phyloP scores from a whole-genome alignment of 2,888 invertebrate genomes.

The Chesias legatella region DNA sequence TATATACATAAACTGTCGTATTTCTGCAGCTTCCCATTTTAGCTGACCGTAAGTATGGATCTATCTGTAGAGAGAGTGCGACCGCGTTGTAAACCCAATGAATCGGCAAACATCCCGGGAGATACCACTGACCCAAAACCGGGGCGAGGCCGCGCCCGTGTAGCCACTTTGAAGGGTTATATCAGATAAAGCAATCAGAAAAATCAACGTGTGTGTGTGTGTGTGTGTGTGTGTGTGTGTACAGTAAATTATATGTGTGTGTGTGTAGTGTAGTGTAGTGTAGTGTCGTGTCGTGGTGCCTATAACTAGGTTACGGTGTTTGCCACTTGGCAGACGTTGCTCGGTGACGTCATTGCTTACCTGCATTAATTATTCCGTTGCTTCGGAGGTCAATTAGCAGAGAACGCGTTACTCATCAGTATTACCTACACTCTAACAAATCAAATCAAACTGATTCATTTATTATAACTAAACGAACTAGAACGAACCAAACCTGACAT shows the following conservation, averaged over 20 bases:
- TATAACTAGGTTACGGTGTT: constrained; percentile 30
- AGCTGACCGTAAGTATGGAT: constrained; percentile 1
- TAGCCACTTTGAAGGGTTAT: constrained; percentile 1
- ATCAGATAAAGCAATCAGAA: constrained; percentile 4
- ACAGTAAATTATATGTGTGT: constrained; percentile 32
- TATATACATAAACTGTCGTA: neutral
- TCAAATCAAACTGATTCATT: too few species aligned
- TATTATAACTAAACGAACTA: too few species aligned
- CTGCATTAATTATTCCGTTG: neutral
- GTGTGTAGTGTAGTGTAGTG: constrained; percentile 34
- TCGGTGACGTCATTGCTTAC: constrained; percentile 8
- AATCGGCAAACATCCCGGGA: constrained; percentile 1
- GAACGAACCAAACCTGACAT: too few species aligned
- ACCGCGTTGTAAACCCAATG: constrained; percentile 9
- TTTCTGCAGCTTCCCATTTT: too few species aligned
- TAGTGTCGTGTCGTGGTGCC: constrained; percentile 18
- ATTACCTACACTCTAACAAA: too few species aligned
- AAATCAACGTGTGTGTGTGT: constrained; percentile 21
- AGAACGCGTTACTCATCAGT: too few species aligned
- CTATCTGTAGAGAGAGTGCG: constrained; percentile 1
- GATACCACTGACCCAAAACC: constrained; percentile 1
- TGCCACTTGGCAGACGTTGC: constrained; percentile 30
- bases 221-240: constrained; percentile 31
- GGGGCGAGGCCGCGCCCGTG: constrained; percentile 3
- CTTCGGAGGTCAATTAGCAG: too few species aligned